A percentile compares a stretch with the other conserved stretches of the same genome.
These are phyloP conservation scores for Metalampra italica DNA, from an alignment of 2,888 invertebrate species.

Conservation along the genomic window DNA sequence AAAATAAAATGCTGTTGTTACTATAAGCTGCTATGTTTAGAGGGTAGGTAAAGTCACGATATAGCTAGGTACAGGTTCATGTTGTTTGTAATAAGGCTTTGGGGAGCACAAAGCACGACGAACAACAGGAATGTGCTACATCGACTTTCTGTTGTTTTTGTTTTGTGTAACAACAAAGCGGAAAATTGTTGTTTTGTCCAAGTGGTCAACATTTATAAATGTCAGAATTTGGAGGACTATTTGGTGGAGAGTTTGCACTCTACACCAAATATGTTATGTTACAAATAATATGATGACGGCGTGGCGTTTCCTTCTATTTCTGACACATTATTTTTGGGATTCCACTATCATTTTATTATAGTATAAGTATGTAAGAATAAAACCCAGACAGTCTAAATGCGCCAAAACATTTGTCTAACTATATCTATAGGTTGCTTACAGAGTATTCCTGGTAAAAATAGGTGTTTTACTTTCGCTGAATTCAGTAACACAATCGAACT, in stretches of 20 bases:
- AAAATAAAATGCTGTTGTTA: background rate
- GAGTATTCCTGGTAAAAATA: background rate
- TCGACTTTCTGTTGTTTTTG: constrained; percentile 16
- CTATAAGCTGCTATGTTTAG: background rate
- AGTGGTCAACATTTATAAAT: background rate
- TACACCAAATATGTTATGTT: background rate
- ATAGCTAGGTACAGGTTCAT: constrained; percentile 1
- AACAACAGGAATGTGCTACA: constrained; percentile 18
- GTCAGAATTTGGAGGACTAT: background rate
- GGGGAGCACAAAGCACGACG: constrained; percentile 16
- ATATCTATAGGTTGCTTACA: no score
- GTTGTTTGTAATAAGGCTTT: constrained; percentile 23
- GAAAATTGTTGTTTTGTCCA: constrained; percentile 7
- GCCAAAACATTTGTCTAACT: no score
- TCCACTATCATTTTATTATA: no score
- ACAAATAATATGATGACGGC: no score
- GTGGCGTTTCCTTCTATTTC: no score
- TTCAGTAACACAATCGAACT: constrained; percentile 3
- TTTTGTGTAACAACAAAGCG: constrained; percentile 14
- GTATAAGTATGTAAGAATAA: no score
- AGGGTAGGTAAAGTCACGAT: background rate
- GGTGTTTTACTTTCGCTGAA: background rate
- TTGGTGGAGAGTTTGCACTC: background rate
- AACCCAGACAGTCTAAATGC: no score
- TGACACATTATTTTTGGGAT: no score